A percentile compares a stretch with the other conserved stretches of the same genome.
phyloP scores from a whole-genome alignment of 2,888 invertebrate genomes.

The Parnassius smintheus region DNA sequence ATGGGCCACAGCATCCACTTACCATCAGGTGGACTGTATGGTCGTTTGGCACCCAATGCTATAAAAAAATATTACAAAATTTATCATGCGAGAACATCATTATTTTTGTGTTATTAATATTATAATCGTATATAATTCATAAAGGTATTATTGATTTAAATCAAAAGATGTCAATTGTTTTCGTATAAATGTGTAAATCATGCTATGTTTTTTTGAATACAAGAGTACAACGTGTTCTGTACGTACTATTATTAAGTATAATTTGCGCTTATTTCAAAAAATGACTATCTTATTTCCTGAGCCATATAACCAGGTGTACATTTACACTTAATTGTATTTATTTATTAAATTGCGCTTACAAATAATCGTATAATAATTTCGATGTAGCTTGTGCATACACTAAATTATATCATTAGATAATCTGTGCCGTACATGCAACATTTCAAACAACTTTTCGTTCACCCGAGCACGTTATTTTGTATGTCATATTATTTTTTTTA shows the following conservation, averaged over 20 bases:
- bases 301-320: constrained; percentile 6
- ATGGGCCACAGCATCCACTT: too few species aligned
- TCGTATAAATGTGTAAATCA: background rate
- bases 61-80: too few species aligned
- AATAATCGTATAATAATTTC: background rate
- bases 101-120: too few species aligned
- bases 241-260: constrained; percentile 16
- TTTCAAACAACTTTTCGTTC: constrained; percentile 42
- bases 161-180: too few species aligned
- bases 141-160: too few species aligned
- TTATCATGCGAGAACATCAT: too few species aligned
- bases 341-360: too few species aligned
- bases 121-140: too few species aligned
- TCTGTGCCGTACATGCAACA: constrained; percentile 40
- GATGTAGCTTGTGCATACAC: constrained; percentile 11
- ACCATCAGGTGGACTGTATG: too few species aligned
- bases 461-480: constrained; percentile 33
- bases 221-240: constrained; percentile 5
- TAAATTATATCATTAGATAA: constrained; percentile 10
- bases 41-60: too few species aligned
- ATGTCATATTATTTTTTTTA: constrained; percentile 17
- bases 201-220: too few species aligned
- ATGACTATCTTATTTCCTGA: constrained; percentile 21
- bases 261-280: constrained; percentile 16
- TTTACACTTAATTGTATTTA: constrained; percentile 6